Conservation (phyloP, 2,888 invertebrate species). For the Stratiomys singularior region DNA sequence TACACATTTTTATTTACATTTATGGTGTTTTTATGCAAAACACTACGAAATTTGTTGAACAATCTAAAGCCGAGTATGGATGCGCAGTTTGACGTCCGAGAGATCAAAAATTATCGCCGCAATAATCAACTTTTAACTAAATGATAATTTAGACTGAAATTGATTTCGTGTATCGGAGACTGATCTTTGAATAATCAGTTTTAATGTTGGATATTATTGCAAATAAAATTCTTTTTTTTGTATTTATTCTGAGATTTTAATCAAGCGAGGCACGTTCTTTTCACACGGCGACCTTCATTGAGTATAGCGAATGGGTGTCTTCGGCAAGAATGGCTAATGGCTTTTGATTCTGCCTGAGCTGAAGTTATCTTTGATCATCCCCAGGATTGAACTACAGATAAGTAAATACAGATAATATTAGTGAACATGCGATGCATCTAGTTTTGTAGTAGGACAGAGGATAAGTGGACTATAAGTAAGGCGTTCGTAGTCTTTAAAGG, state of each 20-base stretch:
- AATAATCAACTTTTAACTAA: conserved; percentile 32
- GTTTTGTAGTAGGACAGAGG: too few relatives aligned
- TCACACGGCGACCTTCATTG: background rate
- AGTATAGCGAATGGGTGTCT: too few relatives aligned
- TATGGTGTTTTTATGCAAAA: conserved; percentile 43
- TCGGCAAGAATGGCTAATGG: too few relatives aligned
- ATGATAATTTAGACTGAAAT: conserved; percentile 20
- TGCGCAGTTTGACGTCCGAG: background rate
- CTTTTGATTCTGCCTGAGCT: too few relatives aligned
- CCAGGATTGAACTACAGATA: too few relatives aligned
- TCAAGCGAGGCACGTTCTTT: conserved; percentile 1
- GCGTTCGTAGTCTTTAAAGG: too few relatives aligned
- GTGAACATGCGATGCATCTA: too few relatives aligned
- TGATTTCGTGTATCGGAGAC: conserved; percentile 16
- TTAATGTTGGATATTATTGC: background rate
- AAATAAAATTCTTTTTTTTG: background rate
- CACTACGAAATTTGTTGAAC: conserved; percentile 34
- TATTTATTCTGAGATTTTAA: background rate
- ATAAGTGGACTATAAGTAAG: too few relatives aligned
- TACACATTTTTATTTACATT: conserved; percentile 44
- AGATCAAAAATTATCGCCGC: conserved; percentile 11
- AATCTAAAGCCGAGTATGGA: background rate
- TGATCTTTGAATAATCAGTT: background rate
- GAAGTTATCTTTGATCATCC: too few relatives aligned
- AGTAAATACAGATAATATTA: too few relatives aligned